Evolutionary conservation across 2,797 vertebrate species (phyloP).

Genomic region (Sphenopsis melanotis): DNA sequence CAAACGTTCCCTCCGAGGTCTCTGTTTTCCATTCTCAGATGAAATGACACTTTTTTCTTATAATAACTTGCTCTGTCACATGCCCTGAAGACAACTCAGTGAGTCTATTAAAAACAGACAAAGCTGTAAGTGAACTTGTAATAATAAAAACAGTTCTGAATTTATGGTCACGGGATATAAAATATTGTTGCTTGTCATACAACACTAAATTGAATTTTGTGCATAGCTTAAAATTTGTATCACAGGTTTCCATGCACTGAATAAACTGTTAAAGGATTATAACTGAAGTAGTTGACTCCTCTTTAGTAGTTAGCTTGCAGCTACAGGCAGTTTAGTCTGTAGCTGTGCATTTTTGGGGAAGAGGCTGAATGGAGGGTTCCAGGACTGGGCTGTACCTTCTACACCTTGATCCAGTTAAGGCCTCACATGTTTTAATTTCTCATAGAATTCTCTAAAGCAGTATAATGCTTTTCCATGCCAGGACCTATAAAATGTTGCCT

Average conservation of each 20-base stretch:
- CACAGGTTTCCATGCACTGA: neutral
- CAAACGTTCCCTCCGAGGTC: neutral
- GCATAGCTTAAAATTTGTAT: neutral
- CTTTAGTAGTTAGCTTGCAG: neutral
- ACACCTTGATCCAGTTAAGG: neutral
- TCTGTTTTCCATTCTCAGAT: conserved; percentile 2
- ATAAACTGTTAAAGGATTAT: neutral
- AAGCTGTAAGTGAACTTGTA: neutral
- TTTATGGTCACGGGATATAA: neutral
- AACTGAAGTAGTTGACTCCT: neutral
- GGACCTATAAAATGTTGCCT: neutral
- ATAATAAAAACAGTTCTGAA: neutral
- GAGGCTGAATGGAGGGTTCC: neutral
- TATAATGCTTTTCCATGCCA: neutral
- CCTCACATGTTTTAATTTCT: neutral
- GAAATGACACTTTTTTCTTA: neutral
- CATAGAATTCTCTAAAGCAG: neutral
- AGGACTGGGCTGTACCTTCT: neutral
- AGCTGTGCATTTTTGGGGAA: neutral
- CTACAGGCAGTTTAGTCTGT: neutral
- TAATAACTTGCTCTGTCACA: neutral
- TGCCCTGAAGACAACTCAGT: neutral
- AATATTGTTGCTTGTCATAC: neutral
- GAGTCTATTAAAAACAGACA: neutral
- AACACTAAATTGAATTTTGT: neutral